Conservation (phyloP, 2,113 vertebrate species). For the Pyrgilauda ruficollis region DNA sequence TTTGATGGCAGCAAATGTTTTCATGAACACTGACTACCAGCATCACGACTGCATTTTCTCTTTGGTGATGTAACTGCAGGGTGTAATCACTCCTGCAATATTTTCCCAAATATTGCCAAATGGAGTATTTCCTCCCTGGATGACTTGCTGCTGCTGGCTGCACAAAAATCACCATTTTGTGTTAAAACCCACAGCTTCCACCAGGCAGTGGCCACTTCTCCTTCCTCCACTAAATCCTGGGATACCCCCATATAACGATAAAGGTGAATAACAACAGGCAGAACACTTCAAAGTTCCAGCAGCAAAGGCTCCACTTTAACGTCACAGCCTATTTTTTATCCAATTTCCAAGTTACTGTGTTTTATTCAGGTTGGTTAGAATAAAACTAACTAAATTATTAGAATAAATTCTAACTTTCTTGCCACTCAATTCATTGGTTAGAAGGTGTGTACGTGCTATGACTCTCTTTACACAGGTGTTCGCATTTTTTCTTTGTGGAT, state of each 20-base stretch:
- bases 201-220: not conserved
- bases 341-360: not conserved
- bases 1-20: not conserved
- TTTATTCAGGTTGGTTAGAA: too few relatives aligned
- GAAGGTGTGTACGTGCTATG: not conserved
- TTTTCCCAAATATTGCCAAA: not conserved
- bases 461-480: not conserved
- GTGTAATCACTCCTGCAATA: not conserved
- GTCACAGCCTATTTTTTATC: not conserved
- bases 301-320: not conserved
- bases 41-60: not conserved
- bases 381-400: too few relatives aligned
- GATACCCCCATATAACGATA: fast-evolving
- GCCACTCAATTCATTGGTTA: not conserved
- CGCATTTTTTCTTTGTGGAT: too few relatives aligned
- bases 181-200: not conserved
- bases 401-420: not conserved
- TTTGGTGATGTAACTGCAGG: not conserved
- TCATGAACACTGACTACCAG: not conserved
- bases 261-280: not conserved
- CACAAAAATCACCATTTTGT: not conserved
- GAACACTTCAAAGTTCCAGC: not conserved
- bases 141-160: not conserved
- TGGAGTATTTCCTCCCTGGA: not conserved
- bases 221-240: not conserved